Evolutionary conservation across 2,888 invertebrate species (phyloP).

Genomic region (Xylocampa areola): DNA sequence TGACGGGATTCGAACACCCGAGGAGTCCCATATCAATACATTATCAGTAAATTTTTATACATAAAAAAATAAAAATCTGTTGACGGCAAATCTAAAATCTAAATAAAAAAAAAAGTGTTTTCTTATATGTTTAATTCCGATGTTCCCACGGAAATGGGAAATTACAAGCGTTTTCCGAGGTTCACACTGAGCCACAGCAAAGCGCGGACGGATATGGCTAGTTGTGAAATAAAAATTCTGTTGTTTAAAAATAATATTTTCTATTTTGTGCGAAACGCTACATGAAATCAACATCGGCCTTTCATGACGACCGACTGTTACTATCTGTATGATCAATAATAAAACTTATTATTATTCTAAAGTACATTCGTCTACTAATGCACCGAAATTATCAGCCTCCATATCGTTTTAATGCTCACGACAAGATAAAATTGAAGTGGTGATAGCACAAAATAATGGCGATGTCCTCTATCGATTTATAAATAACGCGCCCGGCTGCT

Average conservation of each 20-base stretch:
- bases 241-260: background rate
- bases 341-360: background rate
- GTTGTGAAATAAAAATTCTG: too few species aligned
- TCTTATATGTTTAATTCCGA: too few species aligned
- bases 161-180: too few species aligned
- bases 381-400: conserved; percentile 27
- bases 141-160: too few species aligned
- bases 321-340: conserved; percentile 5
- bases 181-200: too few species aligned
- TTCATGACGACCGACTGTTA: background rate
- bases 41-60: too few species aligned
- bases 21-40: too few species aligned
- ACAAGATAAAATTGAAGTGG: conserved; percentile 48
- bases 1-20: too few species aligned
- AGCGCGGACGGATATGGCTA: too few species aligned
- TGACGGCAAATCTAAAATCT: too few species aligned
- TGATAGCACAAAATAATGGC: conserved; percentile 50
- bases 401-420: conserved; percentile 35
- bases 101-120: too few species aligned
- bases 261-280: background rate
- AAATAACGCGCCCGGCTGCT: conserved; percentile 34
- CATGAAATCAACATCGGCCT: background rate
- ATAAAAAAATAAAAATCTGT: too few species aligned
- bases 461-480: conserved; percentile 34
- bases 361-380: conserved; percentile 1